phyloP scores from a whole-genome alignment of 1,140 invertebrate genomes.

The Drosophila quadrilineata region DNA sequence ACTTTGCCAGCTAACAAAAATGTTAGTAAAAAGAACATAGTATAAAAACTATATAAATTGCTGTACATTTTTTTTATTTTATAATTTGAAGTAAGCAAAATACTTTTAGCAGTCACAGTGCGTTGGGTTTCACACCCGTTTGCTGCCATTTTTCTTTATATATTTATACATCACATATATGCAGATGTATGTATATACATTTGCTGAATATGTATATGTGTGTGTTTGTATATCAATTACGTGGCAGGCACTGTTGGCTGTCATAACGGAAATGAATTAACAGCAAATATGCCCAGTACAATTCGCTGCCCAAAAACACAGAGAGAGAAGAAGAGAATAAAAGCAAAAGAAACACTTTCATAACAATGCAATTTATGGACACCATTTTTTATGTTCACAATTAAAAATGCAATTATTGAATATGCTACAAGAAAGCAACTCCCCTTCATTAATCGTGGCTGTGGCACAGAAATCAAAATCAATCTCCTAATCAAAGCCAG shows the following conservation, averaged over 20 bases:
- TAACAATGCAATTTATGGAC: slow-evolving; percentile 49
- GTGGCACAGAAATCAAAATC: slow-evolving; percentile 39
- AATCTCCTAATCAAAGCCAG: slow-evolving; percentile 72
- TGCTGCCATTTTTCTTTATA: slow-evolving; percentile 45
- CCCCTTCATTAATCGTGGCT: too few species aligned
- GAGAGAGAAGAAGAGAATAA: background rate
- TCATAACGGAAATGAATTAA: slow-evolving; percentile 77
- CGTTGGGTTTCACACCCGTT: slow-evolving; percentile 28
- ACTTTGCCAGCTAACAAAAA: too few species aligned
- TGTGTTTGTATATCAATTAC: slow-evolving; percentile 74
- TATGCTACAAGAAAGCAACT: too few species aligned
- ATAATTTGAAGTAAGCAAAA: background rate
- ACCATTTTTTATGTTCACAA: slow-evolving; percentile 50
- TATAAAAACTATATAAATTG: too few species aligned
- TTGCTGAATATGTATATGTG: slow-evolving; percentile 35
- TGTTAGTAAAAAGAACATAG: too few species aligned
- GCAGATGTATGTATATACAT: slow-evolving; percentile 12
- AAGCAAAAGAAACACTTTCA: background rate
- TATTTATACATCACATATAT: slow-evolving; percentile 18
- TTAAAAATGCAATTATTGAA: slow-evolving; percentile 68
- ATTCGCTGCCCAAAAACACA: too few species aligned
- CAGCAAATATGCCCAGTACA: slow-evolving; percentile 70
- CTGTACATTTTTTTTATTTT: background rate
- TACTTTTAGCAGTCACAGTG: slow-evolving; percentile 26
- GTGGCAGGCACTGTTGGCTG: slow-evolving; percentile 38